Evolutionary conservation across 2,113 vertebrate species (phyloP).

Genomic region (Pollachius pollachius): DNA sequence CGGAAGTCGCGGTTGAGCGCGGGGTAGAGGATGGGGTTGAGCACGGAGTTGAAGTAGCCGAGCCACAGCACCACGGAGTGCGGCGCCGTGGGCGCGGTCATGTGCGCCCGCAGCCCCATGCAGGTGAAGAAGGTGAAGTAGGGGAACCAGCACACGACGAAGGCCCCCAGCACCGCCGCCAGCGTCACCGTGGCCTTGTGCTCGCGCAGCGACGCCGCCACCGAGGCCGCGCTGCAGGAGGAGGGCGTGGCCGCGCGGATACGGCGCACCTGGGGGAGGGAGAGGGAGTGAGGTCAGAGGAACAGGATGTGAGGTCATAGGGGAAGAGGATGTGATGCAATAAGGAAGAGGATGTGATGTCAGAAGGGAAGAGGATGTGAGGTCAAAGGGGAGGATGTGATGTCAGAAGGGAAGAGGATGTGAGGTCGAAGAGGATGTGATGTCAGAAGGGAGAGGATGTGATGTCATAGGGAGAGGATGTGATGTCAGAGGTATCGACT

Average conservation of each 20-base stretch:
- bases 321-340: background rate
- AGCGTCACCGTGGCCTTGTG: constrained; percentile 78
- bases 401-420: background rate
- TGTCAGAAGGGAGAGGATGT: background rate
- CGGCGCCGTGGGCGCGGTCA: constrained; percentile 56
- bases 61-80: constrained; percentile 79
- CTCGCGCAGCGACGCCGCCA: constrained; percentile 69
- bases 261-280: constrained; percentile 24
- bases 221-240: constrained; percentile 52
- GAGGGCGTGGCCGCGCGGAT: constrained; percentile 45
- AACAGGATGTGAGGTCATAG: background rate
- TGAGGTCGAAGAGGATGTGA: background rate
- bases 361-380: background rate
- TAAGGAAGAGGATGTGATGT: background rate
- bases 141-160: constrained; percentile 86
- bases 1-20: constrained; percentile 89
- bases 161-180: constrained; percentile 82
- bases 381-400: background rate
- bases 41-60: constrained; percentile 90
- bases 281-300: too few relatives aligned
- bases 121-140: constrained; percentile 86
- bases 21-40: constrained; percentile 91
- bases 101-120: constrained; percentile 70
- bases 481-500: background rate
- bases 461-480: too few relatives aligned